phyloP scores from a whole-genome alignment of 2,797 vertebrate species.

The Balearica regulorum region DNA sequence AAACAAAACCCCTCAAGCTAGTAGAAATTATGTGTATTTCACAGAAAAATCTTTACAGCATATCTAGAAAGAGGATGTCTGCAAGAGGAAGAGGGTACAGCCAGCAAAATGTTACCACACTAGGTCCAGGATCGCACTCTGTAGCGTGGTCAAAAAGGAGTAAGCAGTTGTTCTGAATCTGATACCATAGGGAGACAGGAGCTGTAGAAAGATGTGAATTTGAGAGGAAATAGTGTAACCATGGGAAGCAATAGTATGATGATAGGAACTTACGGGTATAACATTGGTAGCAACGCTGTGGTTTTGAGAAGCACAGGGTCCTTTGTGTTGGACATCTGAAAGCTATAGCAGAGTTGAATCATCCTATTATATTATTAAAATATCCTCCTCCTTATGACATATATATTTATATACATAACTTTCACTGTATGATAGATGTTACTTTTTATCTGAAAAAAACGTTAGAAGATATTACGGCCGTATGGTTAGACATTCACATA shows the following conservation, averaged over 20 bases:
- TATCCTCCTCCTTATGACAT: neutral
- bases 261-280: neutral
- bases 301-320: neutral
- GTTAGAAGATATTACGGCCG: neutral
- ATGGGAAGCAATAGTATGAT: neutral
- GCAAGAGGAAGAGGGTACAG: neutral
- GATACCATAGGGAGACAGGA: neutral
- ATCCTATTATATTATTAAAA: neutral
- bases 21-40: neutral
- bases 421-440: neutral
- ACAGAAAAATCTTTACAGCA: neutral
- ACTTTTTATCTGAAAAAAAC: neutral
- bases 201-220: neutral
- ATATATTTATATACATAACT: neutral
- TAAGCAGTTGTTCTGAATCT: neutral
- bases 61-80: neutral
- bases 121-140: neutral
- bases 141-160: neutral
- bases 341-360: neutral
- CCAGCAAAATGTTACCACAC: neutral
- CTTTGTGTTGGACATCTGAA: neutral
- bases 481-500: neutral
- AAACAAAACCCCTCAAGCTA: neutral
- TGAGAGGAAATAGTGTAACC: neutral
- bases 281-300: neutral